Evolutionary conservation across 2,113 vertebrate species (phyloP), one percentile per base, ranked within the genome.

Genomic region (Tupaia tana): DNA sequence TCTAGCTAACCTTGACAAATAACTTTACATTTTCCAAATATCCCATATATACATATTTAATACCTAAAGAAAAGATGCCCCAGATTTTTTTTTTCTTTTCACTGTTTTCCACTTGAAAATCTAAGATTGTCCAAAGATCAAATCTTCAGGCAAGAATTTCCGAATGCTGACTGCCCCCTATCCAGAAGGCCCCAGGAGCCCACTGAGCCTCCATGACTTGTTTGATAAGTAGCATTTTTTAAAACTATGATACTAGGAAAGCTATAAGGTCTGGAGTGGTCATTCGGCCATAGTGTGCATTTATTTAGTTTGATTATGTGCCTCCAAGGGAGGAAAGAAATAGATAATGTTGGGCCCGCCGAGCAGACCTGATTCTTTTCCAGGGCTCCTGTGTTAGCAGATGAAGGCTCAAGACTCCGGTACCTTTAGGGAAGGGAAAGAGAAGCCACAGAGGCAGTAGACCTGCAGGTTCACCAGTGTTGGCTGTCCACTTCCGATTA

Each of bases 401-500:
- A 34, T 43, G 71, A 84, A 59, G 34, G 27, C 71, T 19, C 64
- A 0, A 54, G 31, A 1, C 13, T 10, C 75, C 29, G 22, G 54
- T 1, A 56, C 10, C 66, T 25, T 0, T 31, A 4, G 59, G 24
- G 4, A 63, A 24, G 13, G 13, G 11, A 27, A 25, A 4, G 6
- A 10, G 3, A 8, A 31, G 3, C 7, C 7, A 9, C 24, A 8
- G 24, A 0, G 22, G 0, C 25, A 9, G 3, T 2, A 15, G 8
- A 12, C 20, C 29, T 3, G 0, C 2, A 27, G 7, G 12, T 29
- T 54, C 54, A 29, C 2, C 22, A 14, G 19, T 13, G 43, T 34
- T 63, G 14, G 7, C 24, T 22, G 52, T 3, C 11, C 31, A 22
- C 73, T 84, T 80, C 87, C 16, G 24, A 9, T 74, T 8, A 61